A percentile compares a stretch with the other conserved stretches of the same genome.
Conservation (phyloP, 2,888 invertebrate species). For the Agrotis exclamationis region DNA sequence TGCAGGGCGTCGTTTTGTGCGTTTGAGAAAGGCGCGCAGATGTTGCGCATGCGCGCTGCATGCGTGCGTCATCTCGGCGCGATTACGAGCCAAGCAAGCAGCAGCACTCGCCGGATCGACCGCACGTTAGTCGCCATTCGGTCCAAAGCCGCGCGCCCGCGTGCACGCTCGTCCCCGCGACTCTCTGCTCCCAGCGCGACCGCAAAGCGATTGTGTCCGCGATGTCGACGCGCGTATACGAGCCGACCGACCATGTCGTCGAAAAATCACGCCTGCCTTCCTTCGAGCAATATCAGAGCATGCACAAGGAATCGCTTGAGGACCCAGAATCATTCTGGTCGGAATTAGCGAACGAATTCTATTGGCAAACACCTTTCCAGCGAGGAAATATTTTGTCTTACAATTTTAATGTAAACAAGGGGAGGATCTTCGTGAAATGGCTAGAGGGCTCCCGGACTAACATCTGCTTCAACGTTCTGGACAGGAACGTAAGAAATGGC, state of each 20-base stretch:
- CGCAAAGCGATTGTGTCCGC: conserved; percentile 66
- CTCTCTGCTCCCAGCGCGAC: conserved; percentile 44
- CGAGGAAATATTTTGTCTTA: conserved; percentile 95
- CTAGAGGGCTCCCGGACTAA: conserved; percentile 99
- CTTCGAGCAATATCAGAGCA: conserved; percentile 94
- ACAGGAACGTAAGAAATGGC: conserved; percentile 97
- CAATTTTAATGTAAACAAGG: conserved; percentile 97
- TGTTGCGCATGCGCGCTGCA: conserved; percentile 80
- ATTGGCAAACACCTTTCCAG: conserved; percentile 96
- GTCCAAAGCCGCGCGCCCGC: conserved; percentile 44
- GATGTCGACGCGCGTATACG: conserved; percentile 93
- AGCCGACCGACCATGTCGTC: conserved; percentile 92
- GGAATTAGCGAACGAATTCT: conserved; percentile 97
- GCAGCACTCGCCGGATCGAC: conserved; percentile 25
- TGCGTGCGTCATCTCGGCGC: conserved; percentile 77
- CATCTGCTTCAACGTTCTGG: conserved; percentile 98
- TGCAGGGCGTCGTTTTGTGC: conserved; percentile 21
- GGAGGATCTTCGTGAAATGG: conserved; percentile 98
- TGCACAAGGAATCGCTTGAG: conserved; percentile 96
- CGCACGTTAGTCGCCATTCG: conserved; percentile 40
- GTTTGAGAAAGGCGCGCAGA: conserved; percentile 60
- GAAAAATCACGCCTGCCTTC: conserved; percentile 91
- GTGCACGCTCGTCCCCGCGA: conserved; percentile 37
- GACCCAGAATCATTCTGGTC: conserved; percentile 98
- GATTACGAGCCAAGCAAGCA: conserved; percentile 58